Base-by-base conservation (phyloP, 1,140 invertebrate genomes). In the Penaeus vannamei region DNA sequence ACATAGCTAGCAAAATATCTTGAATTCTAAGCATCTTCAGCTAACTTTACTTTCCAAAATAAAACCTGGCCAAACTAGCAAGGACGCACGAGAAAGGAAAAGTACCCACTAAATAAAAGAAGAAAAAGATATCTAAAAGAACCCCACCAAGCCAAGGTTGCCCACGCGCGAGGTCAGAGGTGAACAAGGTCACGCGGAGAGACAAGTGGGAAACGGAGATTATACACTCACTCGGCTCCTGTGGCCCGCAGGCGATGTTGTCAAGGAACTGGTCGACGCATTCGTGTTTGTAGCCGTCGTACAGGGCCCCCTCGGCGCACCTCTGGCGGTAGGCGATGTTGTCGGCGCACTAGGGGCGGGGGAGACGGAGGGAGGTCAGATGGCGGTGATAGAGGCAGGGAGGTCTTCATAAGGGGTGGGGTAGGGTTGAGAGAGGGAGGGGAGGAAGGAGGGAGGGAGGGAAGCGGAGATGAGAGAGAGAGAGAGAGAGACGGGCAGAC, bases 201-300 rank as follows among this genome's bases (percentile, higher is more conserved):
- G 29, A 29, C 1, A 12, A 53, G 53, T 1, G 53, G 53, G 14
- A 53, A 7, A 53, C 53, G 14, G 53, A 53, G 17, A 53, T 53
- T 17, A 61, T 17, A 64, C 46, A 90, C 86, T 14, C 19, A 90
- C 86, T 84, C 2, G 53, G 29, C 29, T 81, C 72, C 66, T 90
- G 89, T 19, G 85, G 86, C n/a, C 86, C 86, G 32, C 89, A 87
- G 53, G 80, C 76, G 53, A 87, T 32, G 32, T 36, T 81, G 5
- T 69, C 22, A 14, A 80, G 64, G 69, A 66, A 59, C 10, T 62
- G 46, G 23, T 46, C 79, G 17, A 62, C 80, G 80, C 87, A 89
- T 29, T 85, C 72, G 61, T 89, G 87, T 29, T 69, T 84, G 22
- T n/a, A 2, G 0, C 87, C 87, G 60, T 89, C 87, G 60, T 89